Evolutionary conservation across 2,888 invertebrate species (phyloP).

Genomic region (Mechanitis messenoides): DNA sequence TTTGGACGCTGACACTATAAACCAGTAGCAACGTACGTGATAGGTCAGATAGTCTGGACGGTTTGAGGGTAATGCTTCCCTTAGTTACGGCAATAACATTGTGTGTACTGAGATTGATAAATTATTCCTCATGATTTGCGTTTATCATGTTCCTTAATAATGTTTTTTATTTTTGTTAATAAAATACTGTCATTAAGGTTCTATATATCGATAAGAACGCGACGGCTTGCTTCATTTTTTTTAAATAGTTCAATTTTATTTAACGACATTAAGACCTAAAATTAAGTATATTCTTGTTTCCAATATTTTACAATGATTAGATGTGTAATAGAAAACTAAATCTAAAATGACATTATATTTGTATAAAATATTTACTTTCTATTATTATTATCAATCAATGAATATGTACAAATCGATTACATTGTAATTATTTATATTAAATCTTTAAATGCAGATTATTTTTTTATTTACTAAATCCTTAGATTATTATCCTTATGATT

Average conservation of each 20-base stretch:
- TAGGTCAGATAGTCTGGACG: no score
- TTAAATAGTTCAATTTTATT: slow-evolving; percentile 27
- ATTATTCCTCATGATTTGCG: slow-evolving; percentile 10
- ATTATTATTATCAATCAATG: slow-evolving; percentile 67
- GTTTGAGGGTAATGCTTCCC: slow-evolving; percentile 9
- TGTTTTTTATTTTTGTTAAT: slow-evolving; percentile 63
- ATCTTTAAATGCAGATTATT: slow-evolving; percentile 58
- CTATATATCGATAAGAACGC: slow-evolving; percentile 36
- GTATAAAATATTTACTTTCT: slow-evolving; percentile 72
- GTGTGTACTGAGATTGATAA: slow-evolving; percentile 19
- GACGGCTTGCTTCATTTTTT: slow-evolving; percentile 25
- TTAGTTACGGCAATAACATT: slow-evolving; percentile 19
- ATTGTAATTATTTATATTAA: slow-evolving; percentile 73
- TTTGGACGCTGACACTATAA: no score
- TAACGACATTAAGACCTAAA: slow-evolving; percentile 21
- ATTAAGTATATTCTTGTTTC: slow-evolving; percentile 43
- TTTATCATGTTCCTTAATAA: slow-evolving; percentile 59
- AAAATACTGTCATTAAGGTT: slow-evolving; percentile 67
- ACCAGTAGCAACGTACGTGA: no score
- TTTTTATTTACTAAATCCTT: slow-evolving; percentile 29
- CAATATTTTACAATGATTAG: slow-evolving; percentile 49
- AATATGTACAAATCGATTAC: slow-evolving; percentile 71
- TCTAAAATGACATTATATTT: slow-evolving; percentile 71
- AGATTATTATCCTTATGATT: neutral
- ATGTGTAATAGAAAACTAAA: slow-evolving; percentile 58